Evolutionary conservation across 2,797 vertebrate genomes (phyloP).

Genomic region (Erpetoichthys calabaricus): DNA sequence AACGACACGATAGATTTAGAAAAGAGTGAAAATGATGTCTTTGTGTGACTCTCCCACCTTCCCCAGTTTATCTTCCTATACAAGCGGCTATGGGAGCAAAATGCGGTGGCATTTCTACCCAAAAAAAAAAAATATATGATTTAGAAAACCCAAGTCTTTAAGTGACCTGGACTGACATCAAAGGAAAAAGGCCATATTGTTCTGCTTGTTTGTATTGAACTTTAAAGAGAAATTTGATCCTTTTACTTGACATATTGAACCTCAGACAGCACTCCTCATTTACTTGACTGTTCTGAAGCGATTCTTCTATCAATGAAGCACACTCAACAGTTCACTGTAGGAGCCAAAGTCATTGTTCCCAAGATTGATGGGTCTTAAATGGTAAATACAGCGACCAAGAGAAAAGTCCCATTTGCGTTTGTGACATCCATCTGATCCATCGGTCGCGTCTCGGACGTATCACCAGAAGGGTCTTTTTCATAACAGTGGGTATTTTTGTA

Average conservation of each 20-base stretch:
- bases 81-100: too few species aligned
- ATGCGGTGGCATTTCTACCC: too few species aligned
- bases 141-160: background rate
- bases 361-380: background rate
- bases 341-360: background rate
- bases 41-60: too few species aligned
- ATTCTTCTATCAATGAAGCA: slow-evolving; percentile 1
- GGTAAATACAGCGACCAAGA: background rate
- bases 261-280: slow-evolving; percentile 1
- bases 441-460: too few species aligned
- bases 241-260: background rate
- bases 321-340: background rate
- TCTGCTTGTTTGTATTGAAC: slow-evolving; percentile 2
- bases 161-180: too few species aligned
- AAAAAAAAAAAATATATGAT: background rate
- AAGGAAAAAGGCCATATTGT: background rate
- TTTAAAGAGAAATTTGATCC: slow-evolving; percentile 1
- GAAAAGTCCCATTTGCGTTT: background rate
- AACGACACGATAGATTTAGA: too few species aligned
- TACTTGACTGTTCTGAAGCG: background rate
- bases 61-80: too few species aligned
- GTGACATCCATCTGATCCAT: background rate
- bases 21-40: too few species aligned
- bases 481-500: background rate
- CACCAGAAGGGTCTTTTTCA: background rate